Evolutionary conservation across 1,140 invertebrate species (phyloP).

Genomic region (Oncopodura yosiiana): DNA sequence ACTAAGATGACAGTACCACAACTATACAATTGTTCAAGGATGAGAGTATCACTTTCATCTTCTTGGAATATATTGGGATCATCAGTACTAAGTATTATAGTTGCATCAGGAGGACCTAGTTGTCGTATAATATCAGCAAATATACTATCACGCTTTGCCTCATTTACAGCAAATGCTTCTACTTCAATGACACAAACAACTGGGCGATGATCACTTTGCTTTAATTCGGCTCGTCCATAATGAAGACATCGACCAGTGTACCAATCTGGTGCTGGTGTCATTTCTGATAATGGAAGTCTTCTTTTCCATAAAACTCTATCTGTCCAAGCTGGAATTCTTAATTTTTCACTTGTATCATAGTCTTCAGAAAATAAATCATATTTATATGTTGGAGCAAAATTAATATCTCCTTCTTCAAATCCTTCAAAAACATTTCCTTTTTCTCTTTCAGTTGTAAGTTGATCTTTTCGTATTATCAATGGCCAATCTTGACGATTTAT

Average conservation of each 20-base stretch:
- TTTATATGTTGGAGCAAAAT: slow-evolving; percentile 95
- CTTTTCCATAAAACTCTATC: slow-evolving; percentile 87
- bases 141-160: slow-evolving; percentile 57
- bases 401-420: slow-evolving; percentile 83
- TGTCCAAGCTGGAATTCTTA: slow-evolving; percentile 93
- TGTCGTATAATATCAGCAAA: slow-evolving; percentile 76
- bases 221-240: slow-evolving; percentile 87
- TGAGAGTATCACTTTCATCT: slow-evolving; percentile 58
- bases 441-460: slow-evolving; percentile 70
- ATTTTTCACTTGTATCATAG: slow-evolving; percentile 99
- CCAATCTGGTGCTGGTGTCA: slow-evolving; percentile 52
- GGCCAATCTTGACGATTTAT: slow-evolving; percentile 67
- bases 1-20: slow-evolving; percentile 80
- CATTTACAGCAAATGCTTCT: slow-evolving; percentile 68
- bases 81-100: slow-evolving; percentile 58
- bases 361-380: slow-evolving; percentile 98
- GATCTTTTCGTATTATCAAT: slow-evolving; percentile 74
- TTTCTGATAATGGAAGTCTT: slow-evolving; percentile 58
- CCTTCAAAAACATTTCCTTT: slow-evolving; percentile 85
- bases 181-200: slow-evolving; percentile 83
- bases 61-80: slow-evolving; percentile 46
- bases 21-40: slow-evolving; percentile 60
- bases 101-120: slow-evolving; percentile 90
- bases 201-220: slow-evolving; percentile 95
- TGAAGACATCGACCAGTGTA: slow-evolving; percentile 69